A percentile compares a stretch with the other conserved stretches of the same genome.
Evolutionary conservation across 2,113 vertebrate genomes (phyloP).

Genomic region (Thinocorus orbignyianus): DNA sequence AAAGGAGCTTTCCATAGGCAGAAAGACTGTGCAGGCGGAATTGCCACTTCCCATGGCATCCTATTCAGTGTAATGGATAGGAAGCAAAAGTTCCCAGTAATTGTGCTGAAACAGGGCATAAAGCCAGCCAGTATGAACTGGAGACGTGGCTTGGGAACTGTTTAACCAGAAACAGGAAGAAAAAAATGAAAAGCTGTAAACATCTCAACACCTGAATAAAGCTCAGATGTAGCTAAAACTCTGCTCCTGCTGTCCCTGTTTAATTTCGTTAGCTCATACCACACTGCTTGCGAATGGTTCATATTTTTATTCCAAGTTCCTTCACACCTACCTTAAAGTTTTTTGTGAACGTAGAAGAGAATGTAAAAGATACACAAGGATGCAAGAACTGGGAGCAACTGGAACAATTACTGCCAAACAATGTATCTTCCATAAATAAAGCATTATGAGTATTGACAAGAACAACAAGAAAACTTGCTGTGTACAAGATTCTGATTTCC

Average conservation of each 20-base stretch:
- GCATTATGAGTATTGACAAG: not conserved
- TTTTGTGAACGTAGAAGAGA: not conserved
- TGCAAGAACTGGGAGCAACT: not conserved
- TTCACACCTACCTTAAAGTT: not conserved
- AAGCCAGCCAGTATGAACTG: not conserved
- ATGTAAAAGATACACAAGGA: not conserved
- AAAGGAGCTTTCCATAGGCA: not conserved
- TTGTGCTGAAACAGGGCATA: not conserved
- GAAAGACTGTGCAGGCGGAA: not conserved
- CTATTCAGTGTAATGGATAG: not conserved
- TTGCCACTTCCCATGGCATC: not conserved
- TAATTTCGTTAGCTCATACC: not conserved
- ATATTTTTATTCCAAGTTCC: not conserved
- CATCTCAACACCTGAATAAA: not conserved
- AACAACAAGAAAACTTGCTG: not conserved
- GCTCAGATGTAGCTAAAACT: not conserved
- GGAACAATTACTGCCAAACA: not conserved
- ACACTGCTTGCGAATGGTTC: not conserved
- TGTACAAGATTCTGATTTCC: not conserved
- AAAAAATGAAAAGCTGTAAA: not conserved
- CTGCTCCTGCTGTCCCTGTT: not conserved
- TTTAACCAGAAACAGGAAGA: not conserved
- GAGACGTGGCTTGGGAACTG: not conserved
- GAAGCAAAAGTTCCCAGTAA: not conserved
- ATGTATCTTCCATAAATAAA: not conserved